Evolutionary conservation across 1,140 invertebrate species (phyloP).

Genomic region (Neotoxoptera formosana): DNA sequence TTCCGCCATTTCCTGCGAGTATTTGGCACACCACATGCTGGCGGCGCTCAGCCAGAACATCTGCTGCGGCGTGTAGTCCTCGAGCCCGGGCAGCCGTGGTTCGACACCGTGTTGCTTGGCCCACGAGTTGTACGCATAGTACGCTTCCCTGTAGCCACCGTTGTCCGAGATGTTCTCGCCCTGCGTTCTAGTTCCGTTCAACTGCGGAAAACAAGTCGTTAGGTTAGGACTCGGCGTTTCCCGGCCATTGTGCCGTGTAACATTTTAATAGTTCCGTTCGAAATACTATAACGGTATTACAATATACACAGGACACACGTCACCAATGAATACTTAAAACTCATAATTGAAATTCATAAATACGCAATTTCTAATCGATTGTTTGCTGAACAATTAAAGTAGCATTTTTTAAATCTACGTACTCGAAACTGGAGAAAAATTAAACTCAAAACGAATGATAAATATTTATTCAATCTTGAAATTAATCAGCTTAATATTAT

Average conservation of each 20-base stretch:
- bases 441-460: neutral
- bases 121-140: slow-evolving; percentile 81
- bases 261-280: too few species aligned
- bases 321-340: too few species aligned
- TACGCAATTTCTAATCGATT: too few species aligned
- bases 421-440: neutral
- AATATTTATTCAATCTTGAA: neutral
- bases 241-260: too few species aligned
- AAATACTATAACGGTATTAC: too few species aligned
- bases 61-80: slow-evolving; percentile 71
- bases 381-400: neutral
- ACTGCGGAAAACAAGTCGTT: slow-evolving; percentile 64
- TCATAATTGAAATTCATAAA: too few species aligned
- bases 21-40: slow-evolving; percentile 73
- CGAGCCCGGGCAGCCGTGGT: slow-evolving; percentile 70
- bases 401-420: too few species aligned
- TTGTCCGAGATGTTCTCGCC: slow-evolving; percentile 94
- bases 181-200: slow-evolving; percentile 88
- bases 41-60: slow-evolving; percentile 81
- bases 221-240: neutral
- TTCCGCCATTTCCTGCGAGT: slow-evolving; percentile 70
- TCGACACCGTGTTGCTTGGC: slow-evolving; percentile 71
- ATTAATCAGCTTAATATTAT: neutral
- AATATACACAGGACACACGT: too few species aligned
- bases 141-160: slow-evolving; percentile 87